Base-by-base conservation (phyloP, 2,113 vertebrate species). In the Ophiodon elongatus region DNA sequence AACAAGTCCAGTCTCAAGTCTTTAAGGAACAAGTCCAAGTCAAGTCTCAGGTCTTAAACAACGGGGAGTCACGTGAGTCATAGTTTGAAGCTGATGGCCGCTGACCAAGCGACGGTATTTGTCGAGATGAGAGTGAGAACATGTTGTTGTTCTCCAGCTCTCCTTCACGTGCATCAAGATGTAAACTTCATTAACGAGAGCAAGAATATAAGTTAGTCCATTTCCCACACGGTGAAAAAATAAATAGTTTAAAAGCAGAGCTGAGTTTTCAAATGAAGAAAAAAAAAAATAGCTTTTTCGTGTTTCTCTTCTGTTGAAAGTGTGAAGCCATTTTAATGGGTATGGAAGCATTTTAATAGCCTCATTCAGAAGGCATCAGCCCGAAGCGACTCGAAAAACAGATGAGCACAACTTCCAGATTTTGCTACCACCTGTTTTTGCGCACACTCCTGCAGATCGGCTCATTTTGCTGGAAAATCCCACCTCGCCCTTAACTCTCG, bases 321-420 rank as follows among this genome's bases (percentile, higher is more conserved):
- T 29, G 21, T 2, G n/a, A 39, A n/a, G 45, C n/a, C 9, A 37
- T 52, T 37, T 52, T 76, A 64, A 13, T 35, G 59, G 43, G 0
- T 17, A 6, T 37, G 7, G 50, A 37, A 73, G 11, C 19, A n/a
- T 17, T 21, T 73, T 56, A 70, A 43, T 27, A 43, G 6, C 57
- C 57, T 43, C n/a, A 27, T 70, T 60, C 21, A 37, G 56, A 35
- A 13, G 25, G 21, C 17, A 43, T 66, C 37, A 47, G 25, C 43
- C 37, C 41, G 33, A 43, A 69, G 68, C 47, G 52, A 23, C 33
- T 65, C 35, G 23, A n/a, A 19, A 62, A 74, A 52, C 60, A 70
- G 17, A 82, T 33, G 21, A 68, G 35, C 63, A 45, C 64, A 52
- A 9, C 27, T 59, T 63, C 31, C 37, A 65, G 59, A 50, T 31